Evolutionary conservation across 92 coral and sea anemone species (phyloP).

Genomic region (Paramuricea clavata): DNA sequence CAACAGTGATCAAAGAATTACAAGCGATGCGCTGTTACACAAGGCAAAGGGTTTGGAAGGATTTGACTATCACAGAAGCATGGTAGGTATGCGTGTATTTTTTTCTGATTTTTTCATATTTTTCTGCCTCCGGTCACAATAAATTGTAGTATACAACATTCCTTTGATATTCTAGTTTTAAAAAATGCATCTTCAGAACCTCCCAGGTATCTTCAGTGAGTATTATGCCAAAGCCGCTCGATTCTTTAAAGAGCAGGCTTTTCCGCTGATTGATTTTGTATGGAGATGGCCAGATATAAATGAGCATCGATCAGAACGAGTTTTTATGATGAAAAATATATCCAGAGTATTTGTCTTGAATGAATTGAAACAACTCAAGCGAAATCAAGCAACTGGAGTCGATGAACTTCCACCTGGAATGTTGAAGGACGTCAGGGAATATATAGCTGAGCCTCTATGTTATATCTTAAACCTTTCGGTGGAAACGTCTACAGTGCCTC

Average conservation of each 20-base stretch:
- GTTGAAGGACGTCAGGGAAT: slow-evolving; percentile 3
- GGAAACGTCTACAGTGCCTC: background rate
- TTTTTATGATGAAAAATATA: background rate
- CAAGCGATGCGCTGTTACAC: too few species aligned
- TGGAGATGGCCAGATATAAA: background rate
- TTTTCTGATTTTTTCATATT: too few species aligned
- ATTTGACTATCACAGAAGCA: too few species aligned
- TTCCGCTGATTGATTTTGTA: background rate
- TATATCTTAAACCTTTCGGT: slow-evolving; percentile 6
- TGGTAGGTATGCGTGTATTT: too few species aligned
- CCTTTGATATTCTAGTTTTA: too few species aligned
- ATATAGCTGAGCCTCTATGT: background rate
- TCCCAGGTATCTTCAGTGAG: too few species aligned
- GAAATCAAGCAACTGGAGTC: background rate
- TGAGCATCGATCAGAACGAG: background rate
- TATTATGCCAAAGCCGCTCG: background rate
- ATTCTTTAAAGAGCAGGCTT: background rate
- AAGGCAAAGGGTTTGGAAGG: too few species aligned
- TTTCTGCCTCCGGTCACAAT: too few species aligned
- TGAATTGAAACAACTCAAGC: background rate
- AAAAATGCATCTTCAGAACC: too few species aligned
- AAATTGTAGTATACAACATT: too few species aligned
- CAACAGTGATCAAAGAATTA: too few species aligned
- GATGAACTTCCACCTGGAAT: slow-evolving; percentile 17
- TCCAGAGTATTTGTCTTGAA: background rate